Base-by-base conservation (phyloP, 1,140 invertebrate species). In the Drosophila insularis region DNA sequence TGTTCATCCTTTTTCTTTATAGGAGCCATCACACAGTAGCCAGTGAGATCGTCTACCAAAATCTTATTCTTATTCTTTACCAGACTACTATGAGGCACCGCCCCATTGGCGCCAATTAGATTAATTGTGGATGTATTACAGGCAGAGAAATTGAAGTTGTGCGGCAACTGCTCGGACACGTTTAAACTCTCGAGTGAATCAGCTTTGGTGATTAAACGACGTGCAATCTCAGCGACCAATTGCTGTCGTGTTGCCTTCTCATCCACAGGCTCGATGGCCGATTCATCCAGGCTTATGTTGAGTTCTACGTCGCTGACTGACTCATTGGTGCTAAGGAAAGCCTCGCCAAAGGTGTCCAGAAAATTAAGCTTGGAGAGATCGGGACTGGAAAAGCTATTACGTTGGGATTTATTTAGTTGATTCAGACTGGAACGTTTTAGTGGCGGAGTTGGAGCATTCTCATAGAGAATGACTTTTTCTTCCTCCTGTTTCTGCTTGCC, bases 21-120 rank as follows among this genome's bases (percentile, higher is more conserved):
- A 0, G 91, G 91, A 10, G 91, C 91, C 91, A 92, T 92, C 5
- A 90, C 76, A 63, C 91, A 92, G 64, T 92, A 92, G 0, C 90
- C 91, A 5, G 89, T 90, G 0, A 90, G 61, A 67, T 90, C 87
- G 60, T 92, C 91, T 0, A 90, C 75, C 17, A 91, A 6, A 1
- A 90, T 73, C 32, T 89, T 90, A 27, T 89, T 87, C 55, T 80
- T 89, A 14, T 63, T 37, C 31, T 75, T 80, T 0, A 60, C 14
- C 7, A 68, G 8, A 66, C 53, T 75, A 31, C 32, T 58, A 6
- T 74, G 63, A 2, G 68, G 60, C 0, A 80, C 79, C 13, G 91
- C 90, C 13, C 90, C 89, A 64, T 90, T 76, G 11, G 85, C 68
- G 6, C 91, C 91, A 40, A 92, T 72, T 8, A 92, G 73, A 78